phyloP scores from a whole-genome alignment of 2,797 vertebrate species.

The Muscicapa striata region DNA sequence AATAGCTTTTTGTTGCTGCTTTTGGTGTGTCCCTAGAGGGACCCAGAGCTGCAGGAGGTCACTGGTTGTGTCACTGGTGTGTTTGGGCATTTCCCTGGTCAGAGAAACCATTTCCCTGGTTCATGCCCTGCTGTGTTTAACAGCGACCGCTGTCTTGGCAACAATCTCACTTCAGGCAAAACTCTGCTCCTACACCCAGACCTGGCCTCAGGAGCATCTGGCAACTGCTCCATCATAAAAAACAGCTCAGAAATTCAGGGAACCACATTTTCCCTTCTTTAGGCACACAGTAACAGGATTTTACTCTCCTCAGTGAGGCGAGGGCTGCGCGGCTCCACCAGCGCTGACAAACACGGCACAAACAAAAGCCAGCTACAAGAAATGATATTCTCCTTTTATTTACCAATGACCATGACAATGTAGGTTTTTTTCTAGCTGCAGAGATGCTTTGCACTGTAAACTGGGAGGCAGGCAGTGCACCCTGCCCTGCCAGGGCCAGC shows the following conservation, averaged over 20 bases:
- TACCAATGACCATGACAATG: conserved; percentile 62
- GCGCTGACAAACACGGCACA: not conserved
- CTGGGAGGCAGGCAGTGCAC: conserved; percentile 82
- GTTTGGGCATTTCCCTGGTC: not conserved
- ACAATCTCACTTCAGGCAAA: not conserved
- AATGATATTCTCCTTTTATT: conserved; percentile 76
- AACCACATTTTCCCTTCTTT: not conserved
- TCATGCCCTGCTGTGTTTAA: not conserved
- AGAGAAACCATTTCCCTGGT: not conserved
- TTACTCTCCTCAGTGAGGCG: accelerated
- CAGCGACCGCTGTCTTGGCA: accelerated
- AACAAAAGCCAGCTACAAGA: conserved; percentile 43
- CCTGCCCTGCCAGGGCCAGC: conserved; percentile 74
- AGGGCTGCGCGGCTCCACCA: accelerated
- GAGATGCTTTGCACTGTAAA: conserved; percentile 89
- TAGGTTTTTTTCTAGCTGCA: conserved; percentile 66
- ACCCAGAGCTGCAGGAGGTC: not conserved
- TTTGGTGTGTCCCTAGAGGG: not conserved
- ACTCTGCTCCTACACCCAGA: not conserved
- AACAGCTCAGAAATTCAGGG: not conserved
- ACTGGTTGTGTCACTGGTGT: not conserved
- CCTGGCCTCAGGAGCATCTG: not conserved
- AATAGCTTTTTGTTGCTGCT: not conserved
- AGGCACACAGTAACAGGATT: not conserved
- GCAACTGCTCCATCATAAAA: not conserved